Base-by-base conservation (phyloP, 2,113 vertebrate species). In the Triplophysa tibetana region DNA sequence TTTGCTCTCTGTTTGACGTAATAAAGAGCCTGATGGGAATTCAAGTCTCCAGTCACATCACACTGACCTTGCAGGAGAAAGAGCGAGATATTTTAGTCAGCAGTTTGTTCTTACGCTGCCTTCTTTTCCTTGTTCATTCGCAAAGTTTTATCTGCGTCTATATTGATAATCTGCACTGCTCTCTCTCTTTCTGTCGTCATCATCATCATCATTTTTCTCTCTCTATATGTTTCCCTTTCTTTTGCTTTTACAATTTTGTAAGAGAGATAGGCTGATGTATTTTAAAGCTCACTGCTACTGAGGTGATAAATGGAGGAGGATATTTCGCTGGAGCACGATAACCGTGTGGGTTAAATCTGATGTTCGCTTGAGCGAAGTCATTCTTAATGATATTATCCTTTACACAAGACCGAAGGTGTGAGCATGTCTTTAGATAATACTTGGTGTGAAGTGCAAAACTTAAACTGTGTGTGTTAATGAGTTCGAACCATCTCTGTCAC, bases 31-130 rank as follows among this genome's bases (percentile, higher is more conserved):
- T 38, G 63, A 7, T 38, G 33, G 17, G 68, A 29, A 48, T 70
- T 54, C 48, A 54, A 52, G 8, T 3, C 24, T 70, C 24, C 68
- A 70, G 56, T 70, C 69, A 70, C 23, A 70, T 67, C 76, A 50
- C 64, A 7, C 72, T 89, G 89, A 88, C 89, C 88, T 91, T 89
- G 87, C 62, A 73, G 80, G 88, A 82, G 77, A 72, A 75, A 78
- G 52, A 87, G 78, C 77, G 75, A 86, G 78, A 90, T 88, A 89
- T 89, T 90, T 90, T 89, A 89, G 88, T 70, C 85, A 54, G 78
- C 11, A 29, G 2, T 33, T 61, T 4, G 23, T 48, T 60, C 41
- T 33, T 81, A 86, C 82, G 88, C 83, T 54, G 62, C 74, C 82
- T 81, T 74, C 80, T 82, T 88, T 84, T 33, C 17, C 29, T 48